Evolutionary conservation across 2,888 invertebrate species (phyloP).

Genomic region (Trilocha varians): DNA sequence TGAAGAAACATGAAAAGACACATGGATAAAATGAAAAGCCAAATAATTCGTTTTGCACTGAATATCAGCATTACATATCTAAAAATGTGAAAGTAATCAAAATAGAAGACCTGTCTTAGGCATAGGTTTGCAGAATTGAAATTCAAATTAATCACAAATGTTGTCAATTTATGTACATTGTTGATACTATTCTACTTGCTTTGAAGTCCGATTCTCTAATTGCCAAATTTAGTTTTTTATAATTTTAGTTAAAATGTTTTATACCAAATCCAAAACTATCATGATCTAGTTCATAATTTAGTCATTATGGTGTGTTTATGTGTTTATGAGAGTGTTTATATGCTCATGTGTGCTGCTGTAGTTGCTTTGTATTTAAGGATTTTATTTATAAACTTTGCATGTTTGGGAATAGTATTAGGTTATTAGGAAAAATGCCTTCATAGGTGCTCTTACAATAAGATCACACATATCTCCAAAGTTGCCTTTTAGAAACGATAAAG

Average conservation of each 20-base stretch:
- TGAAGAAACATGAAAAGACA: constrained; percentile 73
- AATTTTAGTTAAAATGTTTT: constrained; percentile 54
- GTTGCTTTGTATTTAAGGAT: constrained; percentile 50
- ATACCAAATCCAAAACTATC: constrained; percentile 57
- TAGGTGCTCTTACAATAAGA: constrained; percentile 66
- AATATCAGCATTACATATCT: background rate
- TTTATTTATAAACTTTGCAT: constrained; percentile 45
- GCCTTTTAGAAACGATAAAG: constrained; percentile 71
- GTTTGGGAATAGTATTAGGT: constrained; percentile 49
- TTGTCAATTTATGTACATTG: constrained; percentile 6
- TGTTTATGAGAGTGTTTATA: constrained; percentile 53
- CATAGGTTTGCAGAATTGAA: too few species aligned
- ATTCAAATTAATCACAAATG: constrained; percentile 2
- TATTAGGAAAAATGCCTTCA: constrained; percentile 56
- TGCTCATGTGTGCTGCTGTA: constrained; percentile 64
- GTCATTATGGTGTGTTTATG: constrained; percentile 69
- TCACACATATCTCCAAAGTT: constrained; percentile 70
- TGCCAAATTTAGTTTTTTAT: constrained; percentile 69
- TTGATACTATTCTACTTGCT: constrained; percentile 38
- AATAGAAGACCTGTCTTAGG: constrained; percentile 20
- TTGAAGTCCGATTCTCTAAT: constrained; percentile 64
- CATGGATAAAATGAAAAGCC: constrained; percentile 47
- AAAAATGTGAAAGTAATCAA: background rate
- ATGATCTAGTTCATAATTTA: constrained; percentile 69
- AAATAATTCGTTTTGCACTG: background rate